A percentile compares a stretch with the other conserved stretches of the same genome.
Conservation (phyloP, 1,140 invertebrate species). For the Drosophila aff. region DNA sequence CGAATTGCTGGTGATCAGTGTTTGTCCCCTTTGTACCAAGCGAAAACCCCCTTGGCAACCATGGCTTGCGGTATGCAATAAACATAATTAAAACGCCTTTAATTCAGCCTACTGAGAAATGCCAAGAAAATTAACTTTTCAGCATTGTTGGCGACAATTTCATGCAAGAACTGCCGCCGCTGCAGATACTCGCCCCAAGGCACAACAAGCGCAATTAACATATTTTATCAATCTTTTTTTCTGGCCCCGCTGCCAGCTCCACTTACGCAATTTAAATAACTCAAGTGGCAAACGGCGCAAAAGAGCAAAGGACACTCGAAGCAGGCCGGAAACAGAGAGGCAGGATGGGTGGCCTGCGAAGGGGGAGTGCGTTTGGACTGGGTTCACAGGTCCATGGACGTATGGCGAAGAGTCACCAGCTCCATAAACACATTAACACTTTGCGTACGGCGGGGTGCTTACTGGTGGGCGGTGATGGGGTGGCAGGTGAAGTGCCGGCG, state of each 20-base stretch:
- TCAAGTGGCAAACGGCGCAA: conserved; percentile 75
- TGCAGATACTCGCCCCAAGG: conserved; percentile 36
- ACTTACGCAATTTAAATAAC: conserved; percentile 83
- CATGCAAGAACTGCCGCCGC: conserved; percentile 51
- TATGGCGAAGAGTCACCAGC: conserved; percentile 57
- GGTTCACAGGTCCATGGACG: conserved; percentile 29
- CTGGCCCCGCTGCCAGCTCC: conserved; percentile 42
- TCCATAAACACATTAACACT: conserved; percentile 82
- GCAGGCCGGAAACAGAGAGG: conserved; percentile 23
- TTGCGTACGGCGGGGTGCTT: conserved; percentile 49
- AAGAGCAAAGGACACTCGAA: conserved; percentile 72
- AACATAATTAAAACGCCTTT: conserved; percentile 78
- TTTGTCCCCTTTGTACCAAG: not conserved
- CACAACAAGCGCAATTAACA: conserved; percentile 76
- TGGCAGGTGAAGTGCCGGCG: conserved; percentile 59
- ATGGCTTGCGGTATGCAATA: conserved; percentile 53
- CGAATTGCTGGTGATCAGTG: no score
- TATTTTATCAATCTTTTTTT: conserved; percentile 81
- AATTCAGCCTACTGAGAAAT: conserved; percentile 57
- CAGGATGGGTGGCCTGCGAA: not conserved
- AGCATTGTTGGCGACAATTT: conserved; percentile 78
- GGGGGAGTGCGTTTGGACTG: conserved; percentile 7
- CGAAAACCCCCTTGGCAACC: not conserved
- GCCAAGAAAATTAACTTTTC: conserved; percentile 79
- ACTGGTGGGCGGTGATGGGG: conserved; percentile 3